phyloP scores from a whole-genome alignment of 2,888 invertebrate genomes.

The Phania funesta region DNA sequence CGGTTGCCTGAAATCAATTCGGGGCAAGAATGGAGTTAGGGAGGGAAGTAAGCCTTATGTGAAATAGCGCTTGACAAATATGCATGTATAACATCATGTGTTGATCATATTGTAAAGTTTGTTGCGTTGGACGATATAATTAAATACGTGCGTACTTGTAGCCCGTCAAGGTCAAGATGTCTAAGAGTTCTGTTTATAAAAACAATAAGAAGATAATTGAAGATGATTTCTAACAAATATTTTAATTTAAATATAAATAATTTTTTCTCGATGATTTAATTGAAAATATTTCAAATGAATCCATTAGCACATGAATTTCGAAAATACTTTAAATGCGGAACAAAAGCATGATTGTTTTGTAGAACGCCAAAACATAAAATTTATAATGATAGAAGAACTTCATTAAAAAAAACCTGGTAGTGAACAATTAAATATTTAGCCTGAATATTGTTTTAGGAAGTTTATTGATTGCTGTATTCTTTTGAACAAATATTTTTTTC shows the following conservation, averaged over 20 bases:
- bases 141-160: no score
- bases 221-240: not conserved
- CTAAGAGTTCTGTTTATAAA: no score
- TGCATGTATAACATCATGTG: no score
- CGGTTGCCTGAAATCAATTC: no score
- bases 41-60: no score
- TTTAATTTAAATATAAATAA: not conserved
- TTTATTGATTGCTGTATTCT: not conserved
- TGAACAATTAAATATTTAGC: conserved; percentile 16
- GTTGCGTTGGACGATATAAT: no score
- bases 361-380: not conserved
- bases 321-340: not conserved
- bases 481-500: not conserved
- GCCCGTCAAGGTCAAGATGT: no score
- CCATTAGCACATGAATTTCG: not conserved
- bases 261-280: not conserved
- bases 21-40: no score
- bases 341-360: conserved; percentile 22
- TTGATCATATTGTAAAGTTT: no score
- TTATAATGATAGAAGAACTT: not conserved
- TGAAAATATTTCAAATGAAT: not conserved
- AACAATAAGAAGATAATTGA: no score
- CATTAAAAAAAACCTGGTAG: not conserved
- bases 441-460: conserved; percentile 8
- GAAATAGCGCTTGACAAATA: no score